Base-by-base conservation (phyloP, 1,140 invertebrate species). In the Melitaea cinxia region DNA sequence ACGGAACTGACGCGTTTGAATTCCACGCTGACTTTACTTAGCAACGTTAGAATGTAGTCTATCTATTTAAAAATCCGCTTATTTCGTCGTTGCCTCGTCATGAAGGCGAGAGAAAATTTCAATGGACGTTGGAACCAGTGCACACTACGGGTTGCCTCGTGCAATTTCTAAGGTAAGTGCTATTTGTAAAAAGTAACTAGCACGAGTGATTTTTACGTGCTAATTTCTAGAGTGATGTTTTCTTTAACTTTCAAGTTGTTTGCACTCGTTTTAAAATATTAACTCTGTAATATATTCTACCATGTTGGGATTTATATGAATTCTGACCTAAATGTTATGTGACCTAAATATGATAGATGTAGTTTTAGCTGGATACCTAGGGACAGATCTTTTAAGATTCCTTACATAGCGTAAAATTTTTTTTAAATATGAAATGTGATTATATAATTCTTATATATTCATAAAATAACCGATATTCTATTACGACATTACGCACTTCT, bases 1-100 rank as follows among this genome's bases (percentile, higher is more conserved):
- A 77, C 65, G 15, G 35, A 56, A 14, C 35, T 58, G 56, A 63
- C 68, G 56, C 65, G 75, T 19, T 65, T 68, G 69, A 64, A 82
- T 80, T 80, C 77, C 72, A 19, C 26, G 62, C 52, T 2, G 24
- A 39, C 52, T 68, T 57, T 45, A 57, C 37, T 64, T 77, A 77
- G 72, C 72, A 77, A 79, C 78, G 45, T 49, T 52, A 58, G 24
- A 35, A 21, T 45, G 14, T n/a, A n/a, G n/a, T 45, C 23, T 57
- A 39, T 50, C 58, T 66, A 72, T 69, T 73, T 70, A 60, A 68
- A 73, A 60, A 65, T 68, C 35, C 65, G 59, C 72, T 73, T 73
- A 75, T 77, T 79, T 72, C 64, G 60, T 73, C 65, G 35, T 50
- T 55, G 62, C 53, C 70, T 68, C 69, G 68, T 73, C 70, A 75